These are phyloP conservation scores for Plagodis pulveraria DNA, from an alignment of 2,888 invertebrate species.

Conservation along the genomic window DNA sequence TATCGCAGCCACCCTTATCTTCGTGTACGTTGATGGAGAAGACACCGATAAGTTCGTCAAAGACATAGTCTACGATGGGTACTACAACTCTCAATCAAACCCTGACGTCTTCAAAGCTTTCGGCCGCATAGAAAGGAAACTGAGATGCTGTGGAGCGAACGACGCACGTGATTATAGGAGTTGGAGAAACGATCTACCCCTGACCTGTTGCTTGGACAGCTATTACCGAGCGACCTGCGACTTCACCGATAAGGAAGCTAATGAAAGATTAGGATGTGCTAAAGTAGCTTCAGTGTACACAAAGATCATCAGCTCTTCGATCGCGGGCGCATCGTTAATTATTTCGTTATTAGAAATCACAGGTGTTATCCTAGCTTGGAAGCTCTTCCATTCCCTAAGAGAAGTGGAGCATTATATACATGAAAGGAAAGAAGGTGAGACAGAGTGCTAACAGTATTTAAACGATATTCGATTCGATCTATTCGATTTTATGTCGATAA, in stretches of 20 bases:
- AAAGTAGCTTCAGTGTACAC: conserved; percentile 80
- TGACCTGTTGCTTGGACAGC: conserved; percentile 76
- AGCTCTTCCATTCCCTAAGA: conserved; percentile 68
- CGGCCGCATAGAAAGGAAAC: conserved; percentile 73
- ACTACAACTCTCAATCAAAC: conserved; percentile 77
- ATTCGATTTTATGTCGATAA: conserved; percentile 6
- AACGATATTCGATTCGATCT: conserved; percentile 31
- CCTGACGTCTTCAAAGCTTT: conserved; percentile 74
- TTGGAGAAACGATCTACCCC: conserved; percentile 75
- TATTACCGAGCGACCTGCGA: conserved; percentile 76
- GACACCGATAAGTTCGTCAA: conserved; percentile 77
- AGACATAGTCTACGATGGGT: conserved; percentile 79
- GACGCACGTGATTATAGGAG: conserved; percentile 78
- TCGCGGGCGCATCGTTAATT: conserved; percentile 72
- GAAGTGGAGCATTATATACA: conserved; percentile 80
- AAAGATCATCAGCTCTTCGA: conserved; percentile 76
- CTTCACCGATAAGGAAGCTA: conserved; percentile 80
- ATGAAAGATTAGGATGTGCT: conserved; percentile 77
- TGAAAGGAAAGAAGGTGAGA: conserved; percentile 78
- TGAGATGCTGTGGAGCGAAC: conserved; percentile 78
- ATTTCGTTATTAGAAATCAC: conserved; percentile 70
- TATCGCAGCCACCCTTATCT: conserved; percentile 71
- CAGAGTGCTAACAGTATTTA: conserved; percentile 67
- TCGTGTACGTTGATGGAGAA: conserved; percentile 78
- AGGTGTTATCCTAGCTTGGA: conserved; percentile 72